Evolutionary conservation across 2,113 vertebrate genomes (phyloP).

Genomic region (Podiceps cristatus): DNA sequence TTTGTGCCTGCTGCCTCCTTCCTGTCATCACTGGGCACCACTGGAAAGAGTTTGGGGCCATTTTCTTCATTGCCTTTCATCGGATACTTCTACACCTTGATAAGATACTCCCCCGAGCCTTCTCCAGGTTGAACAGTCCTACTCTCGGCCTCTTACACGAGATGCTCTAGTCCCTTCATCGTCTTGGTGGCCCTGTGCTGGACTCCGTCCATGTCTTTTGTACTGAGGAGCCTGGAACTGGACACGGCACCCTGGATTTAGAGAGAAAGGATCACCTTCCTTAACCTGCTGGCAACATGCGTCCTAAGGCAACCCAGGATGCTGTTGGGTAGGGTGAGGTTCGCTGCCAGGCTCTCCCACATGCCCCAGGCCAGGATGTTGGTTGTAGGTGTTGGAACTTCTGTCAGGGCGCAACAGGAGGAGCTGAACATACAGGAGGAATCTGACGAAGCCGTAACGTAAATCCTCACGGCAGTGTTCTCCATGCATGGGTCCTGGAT

Average conservation of each 20-base stretch:
- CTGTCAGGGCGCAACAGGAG: not conserved
- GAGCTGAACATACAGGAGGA: not conserved
- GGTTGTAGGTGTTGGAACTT: not conserved
- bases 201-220: not conserved
- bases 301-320: not conserved
- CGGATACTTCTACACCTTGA: not conserved
- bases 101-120: not conserved
- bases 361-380: not conserved
- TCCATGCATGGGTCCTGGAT: not conserved
- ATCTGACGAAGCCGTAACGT: not conserved
- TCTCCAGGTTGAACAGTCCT: not conserved
- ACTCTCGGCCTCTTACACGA: fast-evolving
- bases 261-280: not conserved
- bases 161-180: not conserved
- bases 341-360: not conserved
- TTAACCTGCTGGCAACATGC: not conserved
- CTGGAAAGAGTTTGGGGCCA: not conserved
- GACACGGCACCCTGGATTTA: not conserved
- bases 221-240: not conserved
- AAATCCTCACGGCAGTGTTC: not conserved
- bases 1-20: not conserved
- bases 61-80: not conserved
- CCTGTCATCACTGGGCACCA: not conserved
- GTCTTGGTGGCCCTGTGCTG: not conserved
- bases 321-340: not conserved